Evolutionary conservation across 1,140 invertebrate genomes (phyloP).

Genomic region (Colletes gigas): DNA sequence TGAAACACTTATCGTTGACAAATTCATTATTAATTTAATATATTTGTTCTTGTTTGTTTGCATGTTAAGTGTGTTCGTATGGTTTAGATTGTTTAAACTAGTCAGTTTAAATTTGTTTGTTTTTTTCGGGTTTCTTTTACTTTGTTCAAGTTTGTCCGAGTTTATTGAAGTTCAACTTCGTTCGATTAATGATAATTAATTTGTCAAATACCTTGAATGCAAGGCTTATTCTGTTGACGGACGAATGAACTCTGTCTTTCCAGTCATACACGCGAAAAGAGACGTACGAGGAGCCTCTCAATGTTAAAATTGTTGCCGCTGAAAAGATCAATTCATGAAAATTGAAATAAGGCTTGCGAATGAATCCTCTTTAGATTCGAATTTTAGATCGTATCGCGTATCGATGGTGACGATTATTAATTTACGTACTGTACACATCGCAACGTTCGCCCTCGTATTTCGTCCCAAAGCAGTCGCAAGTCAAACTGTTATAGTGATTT

Average conservation of each 20-base stretch:
- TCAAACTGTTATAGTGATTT: constrained; percentile 92
- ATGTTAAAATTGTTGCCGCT: constrained; percentile 93
- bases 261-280: constrained; percentile 96
- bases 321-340: constrained; percentile 50
- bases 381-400: no score
- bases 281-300: constrained; percentile 94
- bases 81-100: neutral
- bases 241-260: constrained; percentile 94
- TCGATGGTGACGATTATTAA: neutral
- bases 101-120: neutral
- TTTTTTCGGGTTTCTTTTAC: no score
- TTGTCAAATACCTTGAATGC: constrained; percentile 88
- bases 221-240: constrained; percentile 91
- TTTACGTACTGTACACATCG: constrained; percentile 92
- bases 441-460: constrained; percentile 94
- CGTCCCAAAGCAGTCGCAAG: constrained; percentile 95
- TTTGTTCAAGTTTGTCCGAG: neutral
- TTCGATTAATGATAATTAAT: neutral
- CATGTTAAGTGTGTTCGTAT: no score
- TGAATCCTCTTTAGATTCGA: no score
- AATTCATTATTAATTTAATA: no score
- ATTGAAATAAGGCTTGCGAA: no score
- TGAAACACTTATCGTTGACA: neutral
- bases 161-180: neutral
- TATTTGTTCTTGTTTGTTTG: no score